Percentiles rank a stretch among this genome's conserved stretches.
Conservation (phyloP, 2,888 invertebrate species). For the Drosophila gaucha region DNA sequence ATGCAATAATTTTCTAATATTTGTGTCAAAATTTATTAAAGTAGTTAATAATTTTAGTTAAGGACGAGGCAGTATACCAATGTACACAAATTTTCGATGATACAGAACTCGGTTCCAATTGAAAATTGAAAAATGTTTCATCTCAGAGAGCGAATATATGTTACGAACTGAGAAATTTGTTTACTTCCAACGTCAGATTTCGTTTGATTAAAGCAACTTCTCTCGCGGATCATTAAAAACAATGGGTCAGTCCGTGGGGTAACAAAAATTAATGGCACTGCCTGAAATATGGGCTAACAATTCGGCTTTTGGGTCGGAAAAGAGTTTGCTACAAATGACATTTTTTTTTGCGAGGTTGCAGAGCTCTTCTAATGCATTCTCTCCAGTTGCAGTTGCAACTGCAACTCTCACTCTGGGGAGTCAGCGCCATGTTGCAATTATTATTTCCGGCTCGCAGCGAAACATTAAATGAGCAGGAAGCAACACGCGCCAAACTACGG, state of each 20-base stretch:
- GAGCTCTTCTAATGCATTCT: constrained; percentile 60
- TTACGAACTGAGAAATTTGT: not conserved
- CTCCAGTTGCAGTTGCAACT: constrained; percentile 12
- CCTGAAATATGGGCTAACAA: constrained; percentile 4
- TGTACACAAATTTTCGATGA: no score
- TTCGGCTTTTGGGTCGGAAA: constrained; percentile 1
- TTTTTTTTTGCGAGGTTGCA: constrained; percentile 39
- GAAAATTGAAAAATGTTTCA: no score
- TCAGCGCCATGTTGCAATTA: constrained; percentile 75
- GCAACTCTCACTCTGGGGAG: constrained; percentile 36
- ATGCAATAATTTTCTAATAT: no score
- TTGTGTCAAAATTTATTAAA: no score
- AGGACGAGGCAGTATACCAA: no score
- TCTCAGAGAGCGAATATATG: no score
- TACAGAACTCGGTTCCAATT: no score
- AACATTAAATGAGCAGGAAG: constrained; percentile 78
- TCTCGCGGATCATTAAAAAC: not conserved
- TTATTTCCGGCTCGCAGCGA: constrained; percentile 76
- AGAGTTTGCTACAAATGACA: constrained; percentile 32
- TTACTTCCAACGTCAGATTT: not conserved
- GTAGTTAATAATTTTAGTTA: no score
- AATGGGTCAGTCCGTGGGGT: constrained; percentile 5
- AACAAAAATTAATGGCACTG: constrained; percentile 8
- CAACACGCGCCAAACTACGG: constrained; percentile 46
- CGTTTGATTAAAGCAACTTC: not conserved